Base-by-base conservation (phyloP, 2,888 invertebrate species). In the Keiferia lycopersicella region DNA sequence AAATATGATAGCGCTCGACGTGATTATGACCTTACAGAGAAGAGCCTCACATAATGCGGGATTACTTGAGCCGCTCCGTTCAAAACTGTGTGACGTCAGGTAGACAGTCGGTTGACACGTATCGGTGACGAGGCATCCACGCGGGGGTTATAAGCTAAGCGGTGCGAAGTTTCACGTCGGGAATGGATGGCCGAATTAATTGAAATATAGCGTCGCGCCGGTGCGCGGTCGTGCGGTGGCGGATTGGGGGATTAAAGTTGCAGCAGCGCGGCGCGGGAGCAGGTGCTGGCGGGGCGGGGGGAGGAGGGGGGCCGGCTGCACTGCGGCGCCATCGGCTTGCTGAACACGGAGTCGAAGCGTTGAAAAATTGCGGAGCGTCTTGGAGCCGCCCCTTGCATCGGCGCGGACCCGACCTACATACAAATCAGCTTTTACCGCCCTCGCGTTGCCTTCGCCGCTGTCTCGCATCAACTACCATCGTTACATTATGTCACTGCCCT, bases 351-450 rank as follows among this genome's bases (percentile, higher is more conserved):
- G 76, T 72, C 83, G 86, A 87, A 86, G 76, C 83, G 84, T 82
- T 90, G 87, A 91, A 91, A 91, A 91, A 91, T 90, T 88, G 86
- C 82, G 76, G 83, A 88, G 81, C 84, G 87, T 87, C 88, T 89
- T 82, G 80, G 77, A 80, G 75, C 82, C 82, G 77, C 83, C 83
- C 84, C 78, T 81, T 80, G 79, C 84, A 78, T 80, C 79, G 79
- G 69, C 73, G 78, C 74, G 79, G 72, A 79, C 79, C 80, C 77
- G 85, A 81, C 81, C 77, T 78, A 88, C 88, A 88, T 88, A 90
- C 87, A 87, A 88, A 89, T 87, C 81, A 87, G 85, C 73, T 68
- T 65, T 68, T 70, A 74, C 74, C 73, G 76, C 70, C 71, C 68
- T 68, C 65, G 66, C 67, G 71, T 67, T 67, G 67, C 65, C 70